Evolutionary conservation across 2,888 invertebrate genomes (phyloP), one percentile per base, ranked within the genome.

Genomic region (Rhamnusium bicolor): DNA sequence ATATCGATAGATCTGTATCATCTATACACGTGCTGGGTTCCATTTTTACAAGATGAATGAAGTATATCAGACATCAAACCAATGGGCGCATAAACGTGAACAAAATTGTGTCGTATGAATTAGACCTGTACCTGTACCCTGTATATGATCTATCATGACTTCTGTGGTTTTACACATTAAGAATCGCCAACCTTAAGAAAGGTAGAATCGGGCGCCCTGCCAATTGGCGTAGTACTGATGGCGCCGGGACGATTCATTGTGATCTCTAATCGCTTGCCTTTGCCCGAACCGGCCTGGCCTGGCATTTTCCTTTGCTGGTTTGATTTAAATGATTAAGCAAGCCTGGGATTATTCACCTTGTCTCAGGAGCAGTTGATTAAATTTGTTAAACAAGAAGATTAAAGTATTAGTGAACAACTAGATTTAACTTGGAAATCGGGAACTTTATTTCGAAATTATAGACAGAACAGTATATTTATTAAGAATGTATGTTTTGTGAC

Each of bases 191-290:
- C 51, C 51, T 51, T 19, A 51, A 51, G 51, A 16, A 51, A 51
- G 46, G 61, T 19, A 46, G 16, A 75, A 74, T 73, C 75, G 75
- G 81, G 81, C 82, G 74, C 63, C 61, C 58, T 70, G 81, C 83
- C 82, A 83, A 79, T 78, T 83, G 83, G 82, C 78, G 71, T 71
- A 65, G 63, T 76, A 81, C 82, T 82, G 70, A 72, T 62, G 77
- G 78, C 79, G 80, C 73, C 79, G 74, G 71, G 79, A 77, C 79
- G 80, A 77, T 75, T 72, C 73, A 76, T 79, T 80, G 76, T 75
- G 72, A 78, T 75, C 74, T 72, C 67, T 77, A 80, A 80, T 78
- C 79, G 77, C 56, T 71, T 73, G 68, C n/a, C 21, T 40, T 61
- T 46, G 19, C 58, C 16, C 14, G 32, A 29, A 7, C 32, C 29